phyloP scores from a whole-genome alignment of 2,797 vertebrate species.

The Luscinia luscinia region DNA sequence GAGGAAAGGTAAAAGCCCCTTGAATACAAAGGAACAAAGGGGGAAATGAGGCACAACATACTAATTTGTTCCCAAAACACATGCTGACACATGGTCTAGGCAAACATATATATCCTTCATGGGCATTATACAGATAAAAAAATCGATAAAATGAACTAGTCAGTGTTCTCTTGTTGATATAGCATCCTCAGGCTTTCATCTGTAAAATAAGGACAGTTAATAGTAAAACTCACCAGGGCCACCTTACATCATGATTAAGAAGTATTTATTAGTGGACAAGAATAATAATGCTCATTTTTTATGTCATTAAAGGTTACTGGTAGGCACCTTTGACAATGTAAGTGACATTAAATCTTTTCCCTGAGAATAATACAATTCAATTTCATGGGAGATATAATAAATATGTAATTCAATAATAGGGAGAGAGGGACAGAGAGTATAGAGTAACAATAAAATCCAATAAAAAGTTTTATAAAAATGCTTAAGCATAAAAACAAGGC shows the following conservation, averaged over 20 bases:
- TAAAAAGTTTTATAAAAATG: conserved; percentile 36
- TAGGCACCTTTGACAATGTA: conserved; percentile 9
- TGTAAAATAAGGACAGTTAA: not conserved
- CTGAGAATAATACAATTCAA: not conserved
- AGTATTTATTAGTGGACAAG: not conserved
- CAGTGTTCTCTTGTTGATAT: not conserved
- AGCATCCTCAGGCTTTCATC: not conserved
- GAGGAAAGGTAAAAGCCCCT: conserved; percentile 32
- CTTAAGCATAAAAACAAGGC: conserved; percentile 32
- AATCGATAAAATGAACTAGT: not conserved
- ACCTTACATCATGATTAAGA: conserved; percentile 3
- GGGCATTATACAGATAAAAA: not conserved
- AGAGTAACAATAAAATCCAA: conserved; percentile 31
- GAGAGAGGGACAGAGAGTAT: not conserved
- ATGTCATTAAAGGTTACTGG: not conserved
- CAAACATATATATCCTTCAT: not conserved
- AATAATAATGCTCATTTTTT: conserved; percentile 27
- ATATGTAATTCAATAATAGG: not conserved
- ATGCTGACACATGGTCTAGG: not conserved
- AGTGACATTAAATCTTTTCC: not conserved
- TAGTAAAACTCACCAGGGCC: not conserved
- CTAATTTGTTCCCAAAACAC: conserved; percentile 18
- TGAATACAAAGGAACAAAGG: conserved; percentile 37
- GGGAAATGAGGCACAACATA: conserved; percentile 6
- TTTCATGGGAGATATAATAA: conserved; percentile 24